Base-by-base conservation (phyloP, 2,888 invertebrate species). In the Apamea epomidion region DNA sequence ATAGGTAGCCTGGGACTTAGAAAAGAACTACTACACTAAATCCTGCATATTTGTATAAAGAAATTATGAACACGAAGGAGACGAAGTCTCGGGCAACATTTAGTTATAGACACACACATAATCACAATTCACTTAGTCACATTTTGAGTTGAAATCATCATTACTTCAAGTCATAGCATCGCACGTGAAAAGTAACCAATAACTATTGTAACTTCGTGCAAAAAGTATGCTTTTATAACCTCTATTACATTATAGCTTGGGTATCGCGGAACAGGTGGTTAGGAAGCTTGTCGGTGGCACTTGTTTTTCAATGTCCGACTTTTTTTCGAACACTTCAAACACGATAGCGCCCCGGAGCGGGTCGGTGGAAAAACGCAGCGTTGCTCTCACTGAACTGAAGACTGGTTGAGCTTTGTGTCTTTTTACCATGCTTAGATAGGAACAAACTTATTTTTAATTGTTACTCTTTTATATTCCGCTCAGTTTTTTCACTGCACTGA, bases 291-390 rank as follows among this genome's bases (percentile, higher is more conserved):
- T 67, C 54, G 21, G n/a, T 45, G 18, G 32, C 4, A 16, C 10
- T 78, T 78, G 77, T 58, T 78, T 78, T 78, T 37, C 67, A 58
- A 37, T 78, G 67, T n/a, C 58, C 37, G 58, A 48, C 32, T 18
- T 58, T 78, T 77, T 78, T 78, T 45, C 54, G 18, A 45, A 32
- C 65, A n/a, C 32, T 45, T 67, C n/a, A n/a, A 65, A 32, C 32
- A 54, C 18, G 54, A 32, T 65, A 67, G 32, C 32, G 54, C 16
- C n/a, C n/a, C 16, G 16, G 7, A 45, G 45, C 54, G 14, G 21
- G 18, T 45, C 29, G 32, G 32, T 48, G n/a, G 48, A 25, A 58
- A 67, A 54, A 58, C 6, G 21, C 21, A 67, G n/a, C 32, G 6
- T 12, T 29, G 14, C 14, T 58, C 8, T 16, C 69, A 32, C 18